A percentile compares a stretch with the other conserved stretches of the same genome.
Evolutionary conservation across 2,113 vertebrate species (phyloP).

Genomic region (Poeciliopsis occidentalis): DNA sequence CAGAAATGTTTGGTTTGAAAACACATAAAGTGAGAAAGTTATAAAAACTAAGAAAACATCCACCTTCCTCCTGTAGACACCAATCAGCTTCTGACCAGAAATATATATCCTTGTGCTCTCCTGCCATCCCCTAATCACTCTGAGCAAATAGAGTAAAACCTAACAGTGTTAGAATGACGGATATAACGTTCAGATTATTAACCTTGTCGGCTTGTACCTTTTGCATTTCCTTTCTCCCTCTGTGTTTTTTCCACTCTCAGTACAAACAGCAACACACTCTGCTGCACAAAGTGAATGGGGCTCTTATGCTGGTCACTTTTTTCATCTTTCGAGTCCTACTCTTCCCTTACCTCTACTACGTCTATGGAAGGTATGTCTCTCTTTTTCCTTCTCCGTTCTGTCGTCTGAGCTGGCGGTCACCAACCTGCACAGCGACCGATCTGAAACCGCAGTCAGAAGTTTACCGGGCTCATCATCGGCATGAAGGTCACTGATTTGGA

Average conservation of each 20-base stretch:
- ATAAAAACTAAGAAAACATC: not conserved
- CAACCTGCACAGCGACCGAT: constrained; percentile 14
- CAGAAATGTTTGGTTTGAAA: not conserved
- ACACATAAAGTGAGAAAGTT: not conserved
- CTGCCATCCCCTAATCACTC: constrained; percentile 6
- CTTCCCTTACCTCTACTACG: constrained; percentile 95
- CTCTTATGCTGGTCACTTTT: constrained; percentile 91
- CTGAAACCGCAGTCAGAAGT: not conserved
- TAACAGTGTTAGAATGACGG: constrained; percentile 23
- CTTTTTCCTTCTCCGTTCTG: constrained; percentile 55
- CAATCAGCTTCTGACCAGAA: constrained; percentile 5
- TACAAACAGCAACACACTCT: constrained; percentile 91
- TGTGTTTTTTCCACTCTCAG: constrained; percentile 63
- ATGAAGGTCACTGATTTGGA: not conserved
- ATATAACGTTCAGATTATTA: constrained; percentile 33
- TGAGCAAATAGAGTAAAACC: constrained; percentile 27
- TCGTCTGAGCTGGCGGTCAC: constrained; percentile 35
- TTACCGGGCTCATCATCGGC: not conserved
- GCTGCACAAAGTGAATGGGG: constrained; percentile 91
- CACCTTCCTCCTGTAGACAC: constrained; percentile 14
- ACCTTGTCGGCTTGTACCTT: constrained; percentile 58
- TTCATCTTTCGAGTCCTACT: constrained; percentile 92
- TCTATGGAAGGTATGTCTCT: constrained; percentile 86
- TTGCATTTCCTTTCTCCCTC: constrained; percentile 58
- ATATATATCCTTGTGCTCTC: constrained; percentile 23